phyloP scores from a whole-genome alignment of 1,140 invertebrate genomes.

The Carcinoscorpius rotundicauda region DNA sequence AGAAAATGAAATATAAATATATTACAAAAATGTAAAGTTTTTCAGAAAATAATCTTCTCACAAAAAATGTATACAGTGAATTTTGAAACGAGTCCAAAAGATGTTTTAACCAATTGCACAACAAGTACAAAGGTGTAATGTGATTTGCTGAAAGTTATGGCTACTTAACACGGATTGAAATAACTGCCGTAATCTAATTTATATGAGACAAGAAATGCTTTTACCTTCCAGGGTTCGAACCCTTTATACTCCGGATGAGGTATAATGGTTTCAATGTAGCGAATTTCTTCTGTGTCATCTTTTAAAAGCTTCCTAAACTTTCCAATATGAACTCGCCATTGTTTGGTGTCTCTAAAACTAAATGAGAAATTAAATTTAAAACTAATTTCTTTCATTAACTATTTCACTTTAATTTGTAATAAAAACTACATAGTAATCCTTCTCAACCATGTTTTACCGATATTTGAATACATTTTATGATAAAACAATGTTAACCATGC shows the following conservation, averaged over 20 bases:
- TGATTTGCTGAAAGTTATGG: not conserved
- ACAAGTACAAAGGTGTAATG: not conserved
- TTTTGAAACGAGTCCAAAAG: not conserved
- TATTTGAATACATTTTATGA: no score
- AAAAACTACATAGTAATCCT: no score
- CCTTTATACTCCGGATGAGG: slow-evolving; percentile 17
- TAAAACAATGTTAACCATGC: no score
- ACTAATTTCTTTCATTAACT: not conserved
- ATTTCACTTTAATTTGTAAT: not conserved
- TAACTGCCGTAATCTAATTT: no score
- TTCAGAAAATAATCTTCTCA: no score
- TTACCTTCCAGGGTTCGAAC: slow-evolving; percentile 4
- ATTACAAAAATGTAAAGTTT: no score
- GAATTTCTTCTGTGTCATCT: slow-evolving; percentile 18
- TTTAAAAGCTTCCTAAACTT: slow-evolving; percentile 17
- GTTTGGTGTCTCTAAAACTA: slow-evolving; percentile 3
- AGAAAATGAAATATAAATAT: no score
- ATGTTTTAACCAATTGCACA: not conserved
- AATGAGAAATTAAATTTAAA: not conserved
- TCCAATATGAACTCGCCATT: slow-evolving; percentile 18
- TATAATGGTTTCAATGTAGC: slow-evolving; percentile 20
- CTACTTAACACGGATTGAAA: not conserved
- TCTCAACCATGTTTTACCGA: no score
- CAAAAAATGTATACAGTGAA: not conserved
- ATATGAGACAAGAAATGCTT: no score